phyloP scores from a whole-genome alignment of 2,888 invertebrate genomes.

The Nowickia ferox region DNA sequence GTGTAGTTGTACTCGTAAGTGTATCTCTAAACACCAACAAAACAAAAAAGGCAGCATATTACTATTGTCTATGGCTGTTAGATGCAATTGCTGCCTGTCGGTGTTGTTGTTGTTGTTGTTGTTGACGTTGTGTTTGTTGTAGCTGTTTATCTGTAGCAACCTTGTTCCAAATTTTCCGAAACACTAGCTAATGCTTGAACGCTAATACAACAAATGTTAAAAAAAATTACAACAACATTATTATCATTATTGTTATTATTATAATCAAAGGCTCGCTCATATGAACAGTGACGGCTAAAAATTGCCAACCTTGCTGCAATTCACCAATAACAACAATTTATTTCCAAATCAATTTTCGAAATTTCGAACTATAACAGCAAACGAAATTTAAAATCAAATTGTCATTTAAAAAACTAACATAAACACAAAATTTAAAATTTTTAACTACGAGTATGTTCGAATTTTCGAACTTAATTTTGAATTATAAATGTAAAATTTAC shows the following conservation, averaged over 20 bases:
- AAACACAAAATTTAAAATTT: neutral
- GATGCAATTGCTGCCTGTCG: conserved; percentile 50
- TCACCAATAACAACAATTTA: no score
- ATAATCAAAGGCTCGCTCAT: conserved; percentile 14
- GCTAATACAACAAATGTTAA: conserved; percentile 50
- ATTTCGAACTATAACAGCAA: no score
- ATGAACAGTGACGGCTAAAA: conserved; percentile 29
- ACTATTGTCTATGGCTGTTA: conserved; percentile 62
- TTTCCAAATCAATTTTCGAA: no score
- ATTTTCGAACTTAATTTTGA: neutral
- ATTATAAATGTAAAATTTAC: neutral
- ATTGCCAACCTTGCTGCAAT: neutral
- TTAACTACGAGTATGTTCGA: neutral
- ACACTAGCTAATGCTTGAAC: conserved; percentile 64
- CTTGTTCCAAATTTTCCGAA: conserved; percentile 71
- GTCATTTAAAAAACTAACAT: no score
- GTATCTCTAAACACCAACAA: conserved; percentile 28
- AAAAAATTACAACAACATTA: conserved; percentile 51
- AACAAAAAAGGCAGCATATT: conserved; percentile 44
- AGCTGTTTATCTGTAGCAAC: conserved; percentile 69
- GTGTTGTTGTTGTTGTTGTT: conserved; percentile 23
- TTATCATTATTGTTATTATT: conserved; percentile 61
- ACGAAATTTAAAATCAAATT: no score
- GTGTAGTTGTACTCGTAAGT: conserved; percentile 55
- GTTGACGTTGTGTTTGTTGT: conserved; percentile 30